phyloP scores from a whole-genome alignment of 2,797 vertebrate genomes.

The Fratercula arctica region DNA sequence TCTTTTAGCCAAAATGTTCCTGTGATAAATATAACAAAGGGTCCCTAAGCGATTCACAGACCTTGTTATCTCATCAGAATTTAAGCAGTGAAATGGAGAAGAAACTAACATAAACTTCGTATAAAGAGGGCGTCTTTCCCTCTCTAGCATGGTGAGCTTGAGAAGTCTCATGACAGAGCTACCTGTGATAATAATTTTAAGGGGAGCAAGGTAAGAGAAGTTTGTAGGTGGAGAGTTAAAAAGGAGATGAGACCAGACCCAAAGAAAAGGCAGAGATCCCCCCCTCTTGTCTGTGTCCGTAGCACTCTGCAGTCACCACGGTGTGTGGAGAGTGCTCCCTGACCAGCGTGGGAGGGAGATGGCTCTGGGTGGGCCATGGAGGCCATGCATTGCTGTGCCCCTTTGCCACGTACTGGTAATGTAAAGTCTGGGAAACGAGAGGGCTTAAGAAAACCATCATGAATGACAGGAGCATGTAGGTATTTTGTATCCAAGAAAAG shows the following conservation, averaged over 20 bases:
- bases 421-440: not conserved
- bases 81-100: not conserved
- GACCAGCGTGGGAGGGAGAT: not conserved
- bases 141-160: not conserved
- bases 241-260: not conserved
- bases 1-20: not conserved
- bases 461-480: not conserved
- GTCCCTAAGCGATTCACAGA: accelerated
- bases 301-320: not conserved
- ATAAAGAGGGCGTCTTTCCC: not conserved
- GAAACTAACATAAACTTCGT: not conserved
- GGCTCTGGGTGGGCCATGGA: not conserved
- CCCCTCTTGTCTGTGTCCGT: not conserved
- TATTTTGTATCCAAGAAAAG: not conserved
- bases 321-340: not conserved
- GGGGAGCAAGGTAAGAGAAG: not conserved
- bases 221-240: not conserved
- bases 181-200: not conserved
- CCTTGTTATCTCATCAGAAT: not conserved
- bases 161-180: not conserved
- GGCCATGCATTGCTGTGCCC: not conserved
- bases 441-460: not conserved
- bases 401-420: not conserved
- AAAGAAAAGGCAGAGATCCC: not conserved
- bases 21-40: not conserved